Conservation (phyloP, 2,888 invertebrate species). For the Microdon myrmicae region DNA sequence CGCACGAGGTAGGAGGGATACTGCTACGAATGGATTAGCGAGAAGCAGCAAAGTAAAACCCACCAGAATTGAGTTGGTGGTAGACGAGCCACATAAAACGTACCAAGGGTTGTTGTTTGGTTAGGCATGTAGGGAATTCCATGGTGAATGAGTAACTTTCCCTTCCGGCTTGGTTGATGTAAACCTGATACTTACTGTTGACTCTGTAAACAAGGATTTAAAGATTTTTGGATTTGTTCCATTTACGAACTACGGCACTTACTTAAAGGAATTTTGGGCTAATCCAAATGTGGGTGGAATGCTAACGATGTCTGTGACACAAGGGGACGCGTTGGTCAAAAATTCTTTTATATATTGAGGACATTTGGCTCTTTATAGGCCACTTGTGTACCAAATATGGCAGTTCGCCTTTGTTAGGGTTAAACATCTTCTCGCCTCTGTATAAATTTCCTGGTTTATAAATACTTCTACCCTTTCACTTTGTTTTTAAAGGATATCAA, state of each 20-base stretch:
- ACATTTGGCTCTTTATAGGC: no score
- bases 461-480: no score
- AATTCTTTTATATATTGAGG: no score
- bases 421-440: no score
- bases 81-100: conserved; percentile 1
- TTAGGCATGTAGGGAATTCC: background rate
- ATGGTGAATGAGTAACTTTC: conserved; percentile 1
- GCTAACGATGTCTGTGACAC: no score
- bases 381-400: no score
- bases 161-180: conserved; percentile 3
- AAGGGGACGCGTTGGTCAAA: no score
- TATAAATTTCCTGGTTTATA: no score
- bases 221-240: conserved; percentile 5
- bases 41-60: background rate
- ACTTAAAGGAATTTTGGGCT: no score
- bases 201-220: conserved; percentile 10
- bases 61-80: background rate
- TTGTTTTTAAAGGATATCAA: no score
- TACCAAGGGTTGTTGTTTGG: conserved; percentile 7
- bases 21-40: conserved; percentile 5
- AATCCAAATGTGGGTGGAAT: no score
- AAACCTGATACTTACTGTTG: conserved; percentile 1
- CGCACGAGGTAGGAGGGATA: background rate
- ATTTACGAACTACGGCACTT: background rate
- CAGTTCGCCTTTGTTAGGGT: no score